Base-by-base conservation (phyloP, 2,113 vertebrate genomes). In the Actinemys pallida region DNA sequence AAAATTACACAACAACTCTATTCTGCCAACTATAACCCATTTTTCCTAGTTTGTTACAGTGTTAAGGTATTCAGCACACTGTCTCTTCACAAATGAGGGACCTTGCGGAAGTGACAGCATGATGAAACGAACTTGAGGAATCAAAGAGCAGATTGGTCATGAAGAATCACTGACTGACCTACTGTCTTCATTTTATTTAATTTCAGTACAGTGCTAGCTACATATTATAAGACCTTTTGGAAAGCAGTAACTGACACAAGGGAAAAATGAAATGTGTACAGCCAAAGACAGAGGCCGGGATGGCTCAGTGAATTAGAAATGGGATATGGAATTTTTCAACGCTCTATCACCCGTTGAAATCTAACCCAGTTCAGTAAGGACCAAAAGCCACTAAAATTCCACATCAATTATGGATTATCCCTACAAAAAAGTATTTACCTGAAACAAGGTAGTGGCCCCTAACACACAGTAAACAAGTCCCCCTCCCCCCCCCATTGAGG, bases 181-280 rank as follows among this genome's bases (percentile, higher is more conserved):
- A 42, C 83, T 90, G 78, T 57, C 93, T 82, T 93, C 47, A 62
- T 45, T 62, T 16, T 84, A 72, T 92, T 95, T 95, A 54, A 94
- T 81, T 93, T 89, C 84, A 95, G 29, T 42, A 52, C 35, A n/a
- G 42, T 91, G 42, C 25, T 20, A 62, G 59, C 24, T 35, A 84
- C 11, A 47, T 13, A 79, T 81, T 9, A 76, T 72, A 88, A 83
- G 39, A 83, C 50, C 62, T 83, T 65, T 82, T n/a, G 4, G 27
- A 35, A 35, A 90, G 24, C 54, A 95, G 94, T 89, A 93, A 50
- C 22, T 42, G 92, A 86, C 31, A 31, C 47, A 84, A 54, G 79
- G 53, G 78, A 42, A 85, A 94, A 50, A 0, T 0, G 22, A 90
- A 80, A 62, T 17, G 42, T 24, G 72, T 14, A 54, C 39, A 45